Percentiles rank a stretch among this genome's conserved stretches.
Conservation (phyloP, 2,888 invertebrate species). For the Drosophila ezoana region DNA sequence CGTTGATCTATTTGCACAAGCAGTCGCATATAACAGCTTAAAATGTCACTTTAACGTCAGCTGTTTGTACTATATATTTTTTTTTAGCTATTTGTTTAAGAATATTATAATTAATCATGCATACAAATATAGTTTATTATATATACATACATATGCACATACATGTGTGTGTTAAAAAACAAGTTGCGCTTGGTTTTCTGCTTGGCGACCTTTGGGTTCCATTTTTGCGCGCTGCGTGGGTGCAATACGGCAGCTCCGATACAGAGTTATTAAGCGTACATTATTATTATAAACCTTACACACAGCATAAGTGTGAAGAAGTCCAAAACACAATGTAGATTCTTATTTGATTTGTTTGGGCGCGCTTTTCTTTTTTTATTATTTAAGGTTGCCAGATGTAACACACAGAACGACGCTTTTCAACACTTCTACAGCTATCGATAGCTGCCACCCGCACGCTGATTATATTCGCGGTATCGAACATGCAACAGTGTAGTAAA, state of each 20-base stretch:
- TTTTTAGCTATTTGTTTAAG: slow-evolving; percentile 26
- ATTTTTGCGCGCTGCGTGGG: slow-evolving; percentile 38
- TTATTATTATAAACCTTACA: slow-evolving; percentile 6
- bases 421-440: slow-evolving; percentile 12
- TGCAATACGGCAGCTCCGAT: slow-evolving; percentile 6
- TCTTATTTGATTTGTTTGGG: neutral
- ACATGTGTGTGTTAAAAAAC: slow-evolving; percentile 16
- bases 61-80: slow-evolving; percentile 35
- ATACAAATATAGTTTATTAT: slow-evolving; percentile 15
- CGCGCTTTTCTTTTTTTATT: slow-evolving; percentile 11
- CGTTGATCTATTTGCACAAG: slow-evolving; percentile 22
- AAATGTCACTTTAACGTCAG: slow-evolving; percentile 22
- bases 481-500: neutral
- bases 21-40: slow-evolving; percentile 21
- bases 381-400: slow-evolving; percentile 26
- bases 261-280: slow-evolving; percentile 11
- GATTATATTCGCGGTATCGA: slow-evolving; percentile 11
- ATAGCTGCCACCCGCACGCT: neutral
- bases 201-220: slow-evolving; percentile 29
- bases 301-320: slow-evolving; percentile 6
- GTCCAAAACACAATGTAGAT: neutral
- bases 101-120: slow-evolving; percentile 24
- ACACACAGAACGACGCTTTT: neutral
- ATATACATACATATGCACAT: neutral
- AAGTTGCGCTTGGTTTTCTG: slow-evolving; percentile 18